phyloP scores from a whole-genome alignment of 2,888 invertebrate species.

The Galeopsomyia nigrocyanea region DNA sequence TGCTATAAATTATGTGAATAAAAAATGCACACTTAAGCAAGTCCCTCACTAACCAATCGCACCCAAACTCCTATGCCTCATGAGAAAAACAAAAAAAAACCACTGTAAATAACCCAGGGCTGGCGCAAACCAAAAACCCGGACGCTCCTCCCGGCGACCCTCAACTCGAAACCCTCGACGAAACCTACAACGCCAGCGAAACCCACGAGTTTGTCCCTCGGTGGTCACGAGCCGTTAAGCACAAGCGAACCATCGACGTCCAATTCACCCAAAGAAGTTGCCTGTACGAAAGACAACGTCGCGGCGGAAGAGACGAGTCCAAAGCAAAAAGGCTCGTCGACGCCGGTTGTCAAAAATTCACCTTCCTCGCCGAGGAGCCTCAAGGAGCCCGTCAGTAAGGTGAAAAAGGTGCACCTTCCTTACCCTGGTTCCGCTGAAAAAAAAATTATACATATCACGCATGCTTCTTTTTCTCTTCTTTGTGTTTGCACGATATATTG shows the following conservation, averaged over 20 bases:
- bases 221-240: slow-evolving; percentile 52
- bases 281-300: slow-evolving; percentile 41
- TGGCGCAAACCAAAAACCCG: slow-evolving; percentile 86
- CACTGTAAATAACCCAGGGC: slow-evolving; percentile 70
- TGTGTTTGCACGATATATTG: background rate
- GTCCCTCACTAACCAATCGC: too few species aligned
- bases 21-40: too few species aligned
- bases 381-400: slow-evolving; percentile 68
- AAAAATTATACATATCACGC: slow-evolving; percentile 18
- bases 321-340: slow-evolving; percentile 57
- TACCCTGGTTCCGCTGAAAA: slow-evolving; percentile 2
- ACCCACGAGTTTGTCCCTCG: slow-evolving; percentile 68
- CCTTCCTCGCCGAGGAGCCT: slow-evolving; percentile 67
- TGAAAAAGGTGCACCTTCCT: slow-evolving; percentile 67
- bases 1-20: too few species aligned
- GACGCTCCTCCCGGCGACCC: slow-evolving; percentile 76
- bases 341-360: slow-evolving; percentile 66
- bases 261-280: background rate
- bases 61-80: too few species aligned
- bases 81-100: too few species aligned
- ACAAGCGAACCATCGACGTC: background rate
- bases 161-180: slow-evolving; percentile 44
- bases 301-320: slow-evolving; percentile 62
- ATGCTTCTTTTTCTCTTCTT: background rate
- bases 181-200: slow-evolving; percentile 72